These are phyloP conservation scores for Bucco capensis DNA, from an alignment of 2,113 vertebrate species.

Conservation along the genomic window DNA sequence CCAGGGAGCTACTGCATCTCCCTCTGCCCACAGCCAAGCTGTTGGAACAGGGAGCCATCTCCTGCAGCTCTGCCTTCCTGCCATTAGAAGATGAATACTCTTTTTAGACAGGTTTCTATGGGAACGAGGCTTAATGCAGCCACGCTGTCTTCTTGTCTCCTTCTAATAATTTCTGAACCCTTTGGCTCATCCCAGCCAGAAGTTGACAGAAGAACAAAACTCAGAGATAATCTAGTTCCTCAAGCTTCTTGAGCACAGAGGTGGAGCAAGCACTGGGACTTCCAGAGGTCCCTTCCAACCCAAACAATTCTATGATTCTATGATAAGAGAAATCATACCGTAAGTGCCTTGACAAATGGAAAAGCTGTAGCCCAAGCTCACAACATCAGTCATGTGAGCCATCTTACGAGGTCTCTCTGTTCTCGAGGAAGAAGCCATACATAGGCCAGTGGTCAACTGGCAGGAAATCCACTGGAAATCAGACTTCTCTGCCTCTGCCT, in stretches of 20 bases:
- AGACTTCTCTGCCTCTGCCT: too few relatives aligned
- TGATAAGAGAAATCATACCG: neutral
- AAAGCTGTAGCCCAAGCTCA: neutral
- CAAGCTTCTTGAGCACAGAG: neutral
- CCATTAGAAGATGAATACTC: neutral
- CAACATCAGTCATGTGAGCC: fast-evolving
- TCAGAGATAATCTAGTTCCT: neutral
- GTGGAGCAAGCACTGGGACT: fast-evolving
- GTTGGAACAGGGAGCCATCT: fast-evolving
- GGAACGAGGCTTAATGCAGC: neutral
- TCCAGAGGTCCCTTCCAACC: too few relatives aligned
- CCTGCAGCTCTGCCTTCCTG: neutral
- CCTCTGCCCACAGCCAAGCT: neutral
- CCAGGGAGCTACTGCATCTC: neutral
- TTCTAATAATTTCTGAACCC: neutral
- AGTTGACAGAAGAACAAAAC: neutral
- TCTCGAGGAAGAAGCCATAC: neutral
- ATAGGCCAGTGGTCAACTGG: neutral
- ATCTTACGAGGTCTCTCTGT: neutral
- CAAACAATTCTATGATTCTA: too few relatives aligned
- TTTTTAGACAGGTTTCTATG: conserved; percentile 44
- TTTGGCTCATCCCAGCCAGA: neutral
- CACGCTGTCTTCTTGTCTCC: neutral
- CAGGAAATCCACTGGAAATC: neutral
- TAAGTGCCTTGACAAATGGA: neutral